Evolutionary conservation across 2,797 vertebrate genomes (phyloP).

Genomic region (Margarornis squamiger): DNA sequence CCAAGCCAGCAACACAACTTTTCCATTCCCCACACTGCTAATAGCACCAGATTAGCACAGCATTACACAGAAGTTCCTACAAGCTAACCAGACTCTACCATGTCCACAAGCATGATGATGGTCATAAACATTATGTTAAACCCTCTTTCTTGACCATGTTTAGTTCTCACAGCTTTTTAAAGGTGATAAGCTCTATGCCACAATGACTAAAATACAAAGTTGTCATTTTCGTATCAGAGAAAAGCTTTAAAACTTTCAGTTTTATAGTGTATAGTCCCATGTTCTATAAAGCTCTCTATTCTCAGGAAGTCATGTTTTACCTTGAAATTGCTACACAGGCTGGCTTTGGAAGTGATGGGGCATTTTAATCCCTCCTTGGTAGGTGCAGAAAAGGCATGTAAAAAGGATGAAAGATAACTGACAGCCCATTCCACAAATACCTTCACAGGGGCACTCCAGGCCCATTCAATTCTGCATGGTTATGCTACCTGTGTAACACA

Average conservation of each 20-base stretch:
- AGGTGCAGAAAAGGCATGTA: neutral
- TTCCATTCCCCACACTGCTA: neutral
- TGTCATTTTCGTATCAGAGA: neutral
- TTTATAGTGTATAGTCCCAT: neutral
- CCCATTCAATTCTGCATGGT: neutral
- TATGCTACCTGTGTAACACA: neutral
- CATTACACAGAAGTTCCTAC: neutral
- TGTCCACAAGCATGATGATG: neutral
- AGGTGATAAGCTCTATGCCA: neutral
- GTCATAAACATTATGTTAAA: neutral
- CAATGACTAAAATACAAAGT: neutral
- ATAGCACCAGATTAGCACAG: neutral
- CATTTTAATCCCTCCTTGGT: neutral
- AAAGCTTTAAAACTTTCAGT: neutral
- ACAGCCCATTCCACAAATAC: neutral
- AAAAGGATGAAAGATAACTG: neutral
- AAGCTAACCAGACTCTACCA: neutral
- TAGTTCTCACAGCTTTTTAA: neutral
- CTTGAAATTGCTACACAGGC: neutral
- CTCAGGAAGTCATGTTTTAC: neutral
- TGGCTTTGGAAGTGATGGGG: neutral
- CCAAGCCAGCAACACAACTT: neutral
- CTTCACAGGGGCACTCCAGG: neutral
- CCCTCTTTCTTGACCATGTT: neutral
- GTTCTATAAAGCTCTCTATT: neutral